A percentile compares a stretch with the other conserved stretches of the same genome.
These are phyloP conservation scores for Lycodopsis pacificus DNA, from an alignment of 2,797 vertebrate species.

Conservation along the genomic window DNA sequence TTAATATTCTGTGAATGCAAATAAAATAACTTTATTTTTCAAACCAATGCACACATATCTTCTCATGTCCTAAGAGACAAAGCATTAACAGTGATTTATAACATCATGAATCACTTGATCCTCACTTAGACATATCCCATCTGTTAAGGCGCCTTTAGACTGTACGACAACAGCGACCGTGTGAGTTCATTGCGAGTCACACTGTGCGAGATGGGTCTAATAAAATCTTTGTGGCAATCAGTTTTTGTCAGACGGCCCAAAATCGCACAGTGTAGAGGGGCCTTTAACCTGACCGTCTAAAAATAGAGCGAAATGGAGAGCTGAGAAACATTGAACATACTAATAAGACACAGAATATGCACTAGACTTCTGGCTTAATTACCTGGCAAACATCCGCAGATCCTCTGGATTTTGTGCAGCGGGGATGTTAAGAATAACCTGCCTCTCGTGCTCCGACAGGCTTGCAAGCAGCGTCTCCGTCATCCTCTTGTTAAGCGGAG, in stretches of 20 bases:
- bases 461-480: slow-evolving; percentile 95
- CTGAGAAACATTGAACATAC: not conserved
- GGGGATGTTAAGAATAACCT: slow-evolving; percentile 92
- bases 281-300: not conserved
- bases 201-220: not conserved
- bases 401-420: slow-evolving; percentile 97
- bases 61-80: slow-evolving; percentile 21
- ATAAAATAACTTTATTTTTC: slow-evolving; percentile 21
- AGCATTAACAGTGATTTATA: slow-evolving; percentile 15
- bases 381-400: slow-evolving; percentile 92
- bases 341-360: not conserved
- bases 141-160: slow-evolving; percentile 9
- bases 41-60: slow-evolving; percentile 20
- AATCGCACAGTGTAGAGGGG: not conserved
- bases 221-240: slow-evolving; percentile 1
- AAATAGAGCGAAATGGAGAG: not conserved
- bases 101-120: slow-evolving; percentile 1
- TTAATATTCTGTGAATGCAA: slow-evolving; percentile 13
- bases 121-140: slow-evolving; percentile 24
- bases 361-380: slow-evolving; percentile 1
- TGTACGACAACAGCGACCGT: not conserved
- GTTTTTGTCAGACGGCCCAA: not conserved
- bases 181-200: not conserved
- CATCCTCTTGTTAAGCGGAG: slow-evolving; percentile 95
- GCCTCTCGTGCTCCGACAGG: slow-evolving; percentile 92